These are phyloP conservation scores for Enteromius unitaeniatus DNA, from an alignment of 2,797 vertebrate species.

Conservation along the genomic window DNA sequence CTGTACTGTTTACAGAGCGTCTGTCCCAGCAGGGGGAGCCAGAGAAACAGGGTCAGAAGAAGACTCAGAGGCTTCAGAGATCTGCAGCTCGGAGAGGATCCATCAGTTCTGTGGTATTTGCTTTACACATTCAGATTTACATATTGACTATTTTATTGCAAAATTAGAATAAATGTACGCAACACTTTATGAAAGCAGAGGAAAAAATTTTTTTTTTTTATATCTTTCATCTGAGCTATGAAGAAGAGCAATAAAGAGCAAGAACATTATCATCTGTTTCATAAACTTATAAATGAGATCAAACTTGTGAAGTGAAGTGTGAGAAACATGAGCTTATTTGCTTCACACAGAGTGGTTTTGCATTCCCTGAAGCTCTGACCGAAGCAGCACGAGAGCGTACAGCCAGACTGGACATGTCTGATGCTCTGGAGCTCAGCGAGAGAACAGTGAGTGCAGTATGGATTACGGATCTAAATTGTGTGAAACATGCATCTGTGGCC, in stretches of 20 bases:
- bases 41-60: slow-evolving; percentile 37
- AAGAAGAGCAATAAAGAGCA: neutral
- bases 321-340: slow-evolving; percentile 20
- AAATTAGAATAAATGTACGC: neutral
- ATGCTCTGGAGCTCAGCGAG: slow-evolving; percentile 74
- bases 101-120: slow-evolving; percentile 40
- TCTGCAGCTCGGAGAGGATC: slow-evolving; percentile 24
- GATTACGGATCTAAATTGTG: neutral
- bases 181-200: neutral
- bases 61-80: slow-evolving; percentile 31
- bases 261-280: neutral
- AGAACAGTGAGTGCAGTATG: slow-evolving; percentile 69
- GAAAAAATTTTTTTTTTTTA: too few species aligned
- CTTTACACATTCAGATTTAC: neutral
- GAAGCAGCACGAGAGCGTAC: slow-evolving; percentile 51
- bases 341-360: slow-evolving; percentile 63
- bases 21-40: slow-evolving; percentile 56
- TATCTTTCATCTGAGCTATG: too few species aligned
- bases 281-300: neutral
- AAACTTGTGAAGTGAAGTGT: neutral
- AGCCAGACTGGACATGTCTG: slow-evolving; percentile 56
- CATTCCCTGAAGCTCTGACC: neutral
- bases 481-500: slow-evolving; percentile 12
- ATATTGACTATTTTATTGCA: neutral
- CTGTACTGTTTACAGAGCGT: slow-evolving; percentile 17